Evolutionary conservation across 2,113 vertebrate genomes (phyloP), one percentile per base, ranked within the genome.

Genomic region (Microtus ochrogaster): DNA sequence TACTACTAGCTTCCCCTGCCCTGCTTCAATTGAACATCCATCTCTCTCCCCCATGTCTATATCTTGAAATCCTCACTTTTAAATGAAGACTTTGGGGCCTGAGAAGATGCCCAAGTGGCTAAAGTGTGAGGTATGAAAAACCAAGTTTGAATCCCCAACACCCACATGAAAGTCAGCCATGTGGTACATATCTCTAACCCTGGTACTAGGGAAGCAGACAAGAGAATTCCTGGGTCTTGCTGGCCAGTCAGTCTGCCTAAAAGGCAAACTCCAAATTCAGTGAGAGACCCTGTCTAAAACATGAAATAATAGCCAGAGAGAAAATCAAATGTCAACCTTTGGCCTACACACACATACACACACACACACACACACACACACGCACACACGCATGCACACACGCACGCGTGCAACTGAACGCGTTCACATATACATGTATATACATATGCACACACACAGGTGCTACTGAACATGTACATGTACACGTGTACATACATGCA

Each of bases 1-100:
- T 19, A 16, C 28, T 3, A 3, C 73, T 26, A 77, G 6, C 26
- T 77, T 28, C 74, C 17, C 24, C 41, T 49, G 70, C 74, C 26
- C 74, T 77, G 26, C 41, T 30, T 47, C 44, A 77, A 49, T 39
- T 41, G 26, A 74, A 10, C 36, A 21, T 41, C 72, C 22, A 44
- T 78, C 44, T 47, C 76, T 73, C 72, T 17, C 44, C 33, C 74
- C 78, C 2, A 14, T n/a, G 49, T 58, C 58, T 33, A 55, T 81
- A 24, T 58, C 17, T 24, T 81, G 36, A 21, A 81, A 89, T 89
- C 65, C 47, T 89, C 52, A 90, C 90, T 81, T 89, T 81, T 44
- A 88, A 58, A 81, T 55, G 4, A 58, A 24, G 33, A 55, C 33
- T 55, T 55, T 36, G 33, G 33, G 49, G 3, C n/a, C 33, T 55